These are phyloP conservation scores for Nephotettix cincticeps DNA, from an alignment of 1,140 invertebrate genomes.

Conservation along the genomic window DNA sequence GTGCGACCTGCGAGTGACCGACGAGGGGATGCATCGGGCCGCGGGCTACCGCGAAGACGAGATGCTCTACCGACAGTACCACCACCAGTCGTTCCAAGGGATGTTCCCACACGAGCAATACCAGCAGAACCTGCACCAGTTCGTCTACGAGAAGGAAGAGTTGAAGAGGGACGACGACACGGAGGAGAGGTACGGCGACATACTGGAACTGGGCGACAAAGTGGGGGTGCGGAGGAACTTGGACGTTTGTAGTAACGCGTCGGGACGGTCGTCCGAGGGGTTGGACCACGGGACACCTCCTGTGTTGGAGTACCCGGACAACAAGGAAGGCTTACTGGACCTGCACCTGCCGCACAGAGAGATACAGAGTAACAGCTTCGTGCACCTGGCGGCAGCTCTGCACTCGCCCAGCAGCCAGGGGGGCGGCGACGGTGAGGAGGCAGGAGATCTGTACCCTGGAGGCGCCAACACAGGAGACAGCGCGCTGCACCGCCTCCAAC, in stretches of 20 bases:
- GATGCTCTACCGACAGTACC: conserved; percentile 27
- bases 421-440: not conserved
- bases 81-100: conserved; percentile 1
- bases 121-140: not conserved
- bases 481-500: not conserved
- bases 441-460: not conserved
- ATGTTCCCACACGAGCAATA: conserved; percentile 26
- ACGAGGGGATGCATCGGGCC: not conserved
- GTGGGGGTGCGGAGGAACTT: not conserved
- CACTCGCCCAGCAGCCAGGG: not conserved
- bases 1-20: not conserved
- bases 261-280: conserved; percentile 5
- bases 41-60: not conserved
- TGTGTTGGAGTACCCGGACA: conserved; percentile 1
- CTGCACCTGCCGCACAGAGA: conserved; percentile 6
- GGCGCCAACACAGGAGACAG: not conserved
- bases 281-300: not conserved
- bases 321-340: conserved; percentile 3
- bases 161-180: not conserved
- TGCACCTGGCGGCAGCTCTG: not conserved
- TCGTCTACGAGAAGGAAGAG: not conserved
- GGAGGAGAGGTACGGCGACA: not conserved
- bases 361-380: not conserved
- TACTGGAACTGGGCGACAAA: conserved; percentile 14
- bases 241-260: conserved; percentile 16